phyloP scores from a whole-genome alignment of 2,797 vertebrate species.

The Microctenopoma lineatum region DNA sequence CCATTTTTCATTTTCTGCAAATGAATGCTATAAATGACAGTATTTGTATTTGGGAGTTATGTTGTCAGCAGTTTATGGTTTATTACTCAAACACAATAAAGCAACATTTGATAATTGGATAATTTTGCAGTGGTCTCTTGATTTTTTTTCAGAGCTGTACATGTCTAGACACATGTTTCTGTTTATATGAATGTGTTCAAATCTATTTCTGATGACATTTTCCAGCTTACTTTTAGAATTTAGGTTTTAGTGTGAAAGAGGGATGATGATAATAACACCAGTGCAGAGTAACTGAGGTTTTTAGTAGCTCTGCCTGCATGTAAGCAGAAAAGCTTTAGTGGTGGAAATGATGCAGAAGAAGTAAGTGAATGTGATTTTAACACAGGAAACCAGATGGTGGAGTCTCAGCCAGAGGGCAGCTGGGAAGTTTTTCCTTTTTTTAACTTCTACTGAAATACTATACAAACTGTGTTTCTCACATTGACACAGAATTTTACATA shows the following conservation, averaged over 20 bases:
- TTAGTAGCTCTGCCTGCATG: too few relatives aligned
- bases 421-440: conserved; percentile 6
- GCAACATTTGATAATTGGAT: too few relatives aligned
- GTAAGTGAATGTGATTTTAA: conserved; percentile 42
- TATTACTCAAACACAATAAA: too few relatives aligned
- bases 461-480: conserved; percentile 26
- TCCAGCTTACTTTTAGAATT: not conserved
- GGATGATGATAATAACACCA: not conserved
- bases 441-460: conserved; percentile 4
- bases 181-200: not conserved
- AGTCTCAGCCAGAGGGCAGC: conserved; percentile 29
- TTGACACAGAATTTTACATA: not conserved
- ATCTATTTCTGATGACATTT: conserved; percentile 8
- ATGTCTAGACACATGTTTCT: not conserved
- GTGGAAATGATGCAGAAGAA: conserved; percentile 56
- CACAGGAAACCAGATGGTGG: conserved; percentile 56
- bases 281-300: too few relatives aligned
- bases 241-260: conserved; percentile 12
- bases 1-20: too few relatives aligned
- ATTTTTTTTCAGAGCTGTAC: too few relatives aligned
- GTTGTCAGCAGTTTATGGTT: too few relatives aligned
- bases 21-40: too few relatives aligned
- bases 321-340: conserved; percentile 28
- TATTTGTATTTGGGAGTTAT: too few relatives aligned
- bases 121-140: too few relatives aligned